Evolutionary conservation across 2,797 vertebrate genomes (phyloP).

Genomic region (Vespertilio murinus): DNA sequence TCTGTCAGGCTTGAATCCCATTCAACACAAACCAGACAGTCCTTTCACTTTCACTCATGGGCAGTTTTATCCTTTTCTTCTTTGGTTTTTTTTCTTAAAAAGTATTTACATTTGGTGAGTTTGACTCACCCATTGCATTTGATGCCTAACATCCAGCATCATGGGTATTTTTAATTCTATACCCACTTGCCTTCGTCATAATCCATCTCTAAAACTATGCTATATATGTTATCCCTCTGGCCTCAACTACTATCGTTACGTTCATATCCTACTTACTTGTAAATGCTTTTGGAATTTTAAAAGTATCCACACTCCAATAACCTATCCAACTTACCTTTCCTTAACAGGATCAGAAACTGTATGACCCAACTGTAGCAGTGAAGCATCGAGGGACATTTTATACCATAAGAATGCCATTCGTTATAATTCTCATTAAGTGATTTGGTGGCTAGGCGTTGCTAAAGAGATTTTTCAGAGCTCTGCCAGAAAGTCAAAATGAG

Average conservation of each 20-base stretch:
- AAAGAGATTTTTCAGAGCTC: conserved; percentile 43
- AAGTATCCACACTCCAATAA: not conserved
- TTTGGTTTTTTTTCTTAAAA: not conserved
- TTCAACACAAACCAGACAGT: not conserved
- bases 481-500: conserved; percentile 13
- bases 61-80: conserved; percentile 37
- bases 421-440: conserved; percentile 72
- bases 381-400: conserved; percentile 22
- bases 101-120: conserved; percentile 28
- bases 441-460: conserved; percentile 71
- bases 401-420: conserved; percentile 65
- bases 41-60: conserved; percentile 31
- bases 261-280: not conserved
- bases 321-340: conserved; percentile 21
- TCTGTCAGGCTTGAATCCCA: not conserved
- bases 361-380: conserved; percentile 64
- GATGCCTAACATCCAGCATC: not conserved
- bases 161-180: conserved; percentile 11
- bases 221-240: not conserved
- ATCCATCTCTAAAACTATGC: conserved; percentile 8
- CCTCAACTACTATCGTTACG: not conserved
- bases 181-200: not conserved
- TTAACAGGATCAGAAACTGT: conserved; percentile 60
- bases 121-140: conserved; percentile 36
- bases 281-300: conserved; percentile 36